Percentiles rank a stretch among this genome's conserved stretches.
Conservation (phyloP, 2,113 vertebrate genomes). For the Dasyornis broadbenti region DNA sequence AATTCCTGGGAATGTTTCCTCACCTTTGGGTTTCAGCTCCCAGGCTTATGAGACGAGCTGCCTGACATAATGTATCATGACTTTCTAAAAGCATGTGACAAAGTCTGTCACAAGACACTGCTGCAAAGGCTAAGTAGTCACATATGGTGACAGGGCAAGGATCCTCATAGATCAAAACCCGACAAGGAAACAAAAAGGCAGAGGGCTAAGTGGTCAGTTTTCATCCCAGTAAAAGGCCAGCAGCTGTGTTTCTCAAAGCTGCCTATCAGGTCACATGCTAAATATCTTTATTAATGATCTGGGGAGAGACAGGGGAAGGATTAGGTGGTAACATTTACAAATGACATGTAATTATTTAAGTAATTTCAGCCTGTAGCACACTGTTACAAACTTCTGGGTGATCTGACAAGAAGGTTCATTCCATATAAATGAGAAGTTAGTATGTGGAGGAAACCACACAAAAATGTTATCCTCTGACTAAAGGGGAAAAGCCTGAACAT, state of each 20-base stretch:
- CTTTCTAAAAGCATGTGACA: slow-evolving; percentile 46
- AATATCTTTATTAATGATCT: slow-evolving; percentile 37
- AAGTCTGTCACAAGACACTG: slow-evolving; percentile 11
- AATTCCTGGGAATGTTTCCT: not conserved
- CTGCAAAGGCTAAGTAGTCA: slow-evolving; percentile 14
- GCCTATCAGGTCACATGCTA: not conserved
- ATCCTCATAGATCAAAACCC: slow-evolving; percentile 21
- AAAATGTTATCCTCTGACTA: not conserved
- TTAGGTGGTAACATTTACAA: slow-evolving; percentile 14
- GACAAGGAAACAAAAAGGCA: slow-evolving; percentile 40
- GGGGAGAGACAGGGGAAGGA: not conserved
- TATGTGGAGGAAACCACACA: not conserved
- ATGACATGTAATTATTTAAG: slow-evolving; percentile 9
- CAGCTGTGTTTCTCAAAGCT: slow-evolving; percentile 11
- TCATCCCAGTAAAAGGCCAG: slow-evolving; percentile 40
- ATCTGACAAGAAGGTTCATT: not conserved
- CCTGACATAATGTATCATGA: slow-evolving; percentile 8
- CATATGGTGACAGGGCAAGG: slow-evolving; percentile 50
- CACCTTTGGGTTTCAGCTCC: not conserved
- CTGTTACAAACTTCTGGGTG: not conserved
- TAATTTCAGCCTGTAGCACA: not conserved
- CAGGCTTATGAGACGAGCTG: not conserved
- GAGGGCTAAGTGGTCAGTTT: slow-evolving; percentile 21
- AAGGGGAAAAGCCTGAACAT: not conserved
- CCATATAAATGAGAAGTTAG: not conserved